Evolutionary conservation across 2,113 vertebrate genomes (phyloP).

Genomic region (Prinia subflava): DNA sequence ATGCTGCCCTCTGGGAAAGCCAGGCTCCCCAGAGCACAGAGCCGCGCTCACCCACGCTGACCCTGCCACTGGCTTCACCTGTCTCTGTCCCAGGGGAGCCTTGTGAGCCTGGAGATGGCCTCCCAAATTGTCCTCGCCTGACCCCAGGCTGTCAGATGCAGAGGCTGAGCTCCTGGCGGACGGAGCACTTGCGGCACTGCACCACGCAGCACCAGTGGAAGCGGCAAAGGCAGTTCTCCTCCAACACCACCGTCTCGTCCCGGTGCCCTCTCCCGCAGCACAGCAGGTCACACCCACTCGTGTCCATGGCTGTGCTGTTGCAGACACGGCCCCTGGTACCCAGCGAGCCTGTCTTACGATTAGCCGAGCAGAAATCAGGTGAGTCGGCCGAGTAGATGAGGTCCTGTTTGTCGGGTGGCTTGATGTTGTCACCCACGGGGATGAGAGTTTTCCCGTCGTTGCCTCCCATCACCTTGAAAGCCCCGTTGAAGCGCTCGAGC

Average conservation of each 20-base stretch:
- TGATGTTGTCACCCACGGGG: constrained; percentile 90
- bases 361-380: constrained; percentile 93
- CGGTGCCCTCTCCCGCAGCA: constrained; percentile 92
- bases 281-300: constrained; percentile 92
- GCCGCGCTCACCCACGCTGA: not conserved
- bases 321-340: constrained; percentile 91
- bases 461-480: constrained; percentile 95
- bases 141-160: constrained; percentile 75
- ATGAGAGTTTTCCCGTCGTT: constrained; percentile 94
- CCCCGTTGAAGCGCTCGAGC: constrained; percentile 92
- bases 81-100: not conserved
- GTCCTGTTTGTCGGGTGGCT: constrained; percentile 90
- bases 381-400: constrained; percentile 95
- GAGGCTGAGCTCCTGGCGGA: constrained; percentile 91
- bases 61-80: not conserved
- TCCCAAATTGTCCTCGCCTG: not conserved
- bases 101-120: not conserved
- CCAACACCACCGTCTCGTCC: constrained; percentile 87
- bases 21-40: accelerated
- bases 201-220: constrained; percentile 99
- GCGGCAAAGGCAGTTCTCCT: constrained; percentile 96
- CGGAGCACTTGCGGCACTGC: constrained; percentile 93
- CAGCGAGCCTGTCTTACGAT: constrained; percentile 90
- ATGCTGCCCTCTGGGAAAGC: not conserved
- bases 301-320: constrained; percentile 94